phyloP scores from a whole-genome alignment of 2,113 vertebrate genomes.

The Corythoichthys haematopterus region DNA sequence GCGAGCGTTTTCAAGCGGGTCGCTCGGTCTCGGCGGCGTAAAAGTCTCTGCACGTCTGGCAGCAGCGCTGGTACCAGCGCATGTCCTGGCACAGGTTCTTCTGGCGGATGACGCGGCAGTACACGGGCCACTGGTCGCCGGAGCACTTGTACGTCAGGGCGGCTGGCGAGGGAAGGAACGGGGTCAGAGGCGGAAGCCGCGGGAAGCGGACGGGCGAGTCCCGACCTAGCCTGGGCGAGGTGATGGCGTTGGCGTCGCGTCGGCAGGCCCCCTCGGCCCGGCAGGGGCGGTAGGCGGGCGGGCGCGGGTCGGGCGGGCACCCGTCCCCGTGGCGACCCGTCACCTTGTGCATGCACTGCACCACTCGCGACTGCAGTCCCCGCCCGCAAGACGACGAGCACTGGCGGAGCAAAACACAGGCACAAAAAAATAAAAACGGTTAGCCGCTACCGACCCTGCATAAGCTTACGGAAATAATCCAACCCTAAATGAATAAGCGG shows the following conservation, averaged over 20 bases:
- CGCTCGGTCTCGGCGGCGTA: neutral
- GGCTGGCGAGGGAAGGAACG: neutral
- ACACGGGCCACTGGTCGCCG: conserved; percentile 14
- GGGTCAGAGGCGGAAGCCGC: neutral
- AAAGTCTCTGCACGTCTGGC: conserved; percentile 13
- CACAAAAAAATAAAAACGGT: neutral
- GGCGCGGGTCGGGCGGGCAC: conserved; percentile 79
- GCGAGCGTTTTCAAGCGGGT: too few species aligned
- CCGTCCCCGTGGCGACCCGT: conserved; percentile 90
- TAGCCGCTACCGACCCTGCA: too few species aligned
- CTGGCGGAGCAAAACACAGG: conserved; percentile 56
- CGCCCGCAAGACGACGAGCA: conserved; percentile 93
- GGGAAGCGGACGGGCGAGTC: neutral
- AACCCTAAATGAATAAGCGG: too few species aligned
- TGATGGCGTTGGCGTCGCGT: conserved; percentile 90
- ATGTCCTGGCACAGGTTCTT: conserved; percentile 14
- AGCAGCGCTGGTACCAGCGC: conserved; percentile 17
- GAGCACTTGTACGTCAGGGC: conserved; percentile 10
- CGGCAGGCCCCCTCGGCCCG: conserved; percentile 82
- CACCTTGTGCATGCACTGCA: conserved; percentile 96
- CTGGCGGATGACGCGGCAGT: conserved; percentile 12
- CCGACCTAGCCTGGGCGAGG: conserved; percentile 91
- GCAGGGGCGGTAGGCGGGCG: conserved; percentile 85
- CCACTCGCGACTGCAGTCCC: conserved; percentile 91
- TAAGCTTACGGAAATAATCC: too few species aligned